Evolutionary conservation across 2,888 invertebrate species (phyloP).

Genomic region (Apodemia duryi): DNA sequence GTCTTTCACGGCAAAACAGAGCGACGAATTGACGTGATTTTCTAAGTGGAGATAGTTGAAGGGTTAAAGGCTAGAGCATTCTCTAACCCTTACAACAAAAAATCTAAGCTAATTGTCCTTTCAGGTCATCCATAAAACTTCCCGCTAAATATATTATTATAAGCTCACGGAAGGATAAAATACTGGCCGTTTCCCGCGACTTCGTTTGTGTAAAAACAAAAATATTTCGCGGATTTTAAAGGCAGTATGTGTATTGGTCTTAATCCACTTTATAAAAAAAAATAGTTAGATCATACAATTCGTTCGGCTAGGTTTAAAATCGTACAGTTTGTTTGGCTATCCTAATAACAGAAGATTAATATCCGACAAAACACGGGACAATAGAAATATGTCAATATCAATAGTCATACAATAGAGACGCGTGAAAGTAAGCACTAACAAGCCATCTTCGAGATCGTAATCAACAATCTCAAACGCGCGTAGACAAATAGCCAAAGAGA

Average conservation of each 20-base stretch:
- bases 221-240: background rate
- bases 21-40: too few species aligned
- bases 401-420: conserved; percentile 37
- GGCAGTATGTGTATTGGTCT: background rate
- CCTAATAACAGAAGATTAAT: conserved; percentile 11
- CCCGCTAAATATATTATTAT: too few species aligned
- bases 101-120: too few species aligned
- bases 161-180: too few species aligned
- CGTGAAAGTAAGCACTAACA: conserved; percentile 55
- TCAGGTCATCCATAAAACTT: too few species aligned
- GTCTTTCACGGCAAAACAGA: too few species aligned
- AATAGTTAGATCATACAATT: background rate
- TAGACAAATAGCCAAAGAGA: conserved; percentile 75
- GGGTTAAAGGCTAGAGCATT: too few species aligned
- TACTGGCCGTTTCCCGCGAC: too few species aligned
- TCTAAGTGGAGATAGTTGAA: too few species aligned
- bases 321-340: background rate
- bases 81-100: too few species aligned
- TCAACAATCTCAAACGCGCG: conserved; percentile 56
- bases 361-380: conserved; percentile 15
- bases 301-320: background rate
- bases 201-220: too few species aligned
- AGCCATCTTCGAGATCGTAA: conserved; percentile 54
- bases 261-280: background rate
- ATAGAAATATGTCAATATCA: conserved; percentile 22